A percentile compares a stretch with the other conserved stretches of the same genome.
Evolutionary conservation across 2,797 vertebrate species (phyloP).

Genomic region (Florisuga fusca): DNA sequence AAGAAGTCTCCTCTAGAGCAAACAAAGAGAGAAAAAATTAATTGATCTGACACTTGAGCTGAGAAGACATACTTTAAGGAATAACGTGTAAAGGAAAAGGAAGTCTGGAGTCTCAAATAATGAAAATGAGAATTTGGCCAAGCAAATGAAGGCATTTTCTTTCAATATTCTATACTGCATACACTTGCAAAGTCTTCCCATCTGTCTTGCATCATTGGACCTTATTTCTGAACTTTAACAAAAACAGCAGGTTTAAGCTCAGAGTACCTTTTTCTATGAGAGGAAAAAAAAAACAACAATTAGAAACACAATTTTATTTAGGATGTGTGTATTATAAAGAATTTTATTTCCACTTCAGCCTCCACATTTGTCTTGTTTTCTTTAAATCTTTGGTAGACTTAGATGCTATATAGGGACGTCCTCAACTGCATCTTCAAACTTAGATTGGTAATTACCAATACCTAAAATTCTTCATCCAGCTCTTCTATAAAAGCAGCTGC

Average conservation of each 20-base stretch:
- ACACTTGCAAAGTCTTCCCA: not conserved
- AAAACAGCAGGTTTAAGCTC: not conserved
- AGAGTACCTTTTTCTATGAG: not conserved
- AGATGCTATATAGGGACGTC: not conserved
- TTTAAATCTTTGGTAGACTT: not conserved
- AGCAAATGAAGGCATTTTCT: conserved; percentile 35
- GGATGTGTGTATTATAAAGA: not conserved
- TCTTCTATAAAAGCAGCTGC: not conserved
- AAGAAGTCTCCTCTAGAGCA: conserved; percentile 73
- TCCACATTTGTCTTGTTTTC: not conserved
- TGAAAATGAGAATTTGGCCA: conserved; percentile 48
- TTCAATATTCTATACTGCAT: not conserved
- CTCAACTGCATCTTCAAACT: not conserved
- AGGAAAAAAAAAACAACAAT: not conserved
- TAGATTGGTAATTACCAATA: not conserved
- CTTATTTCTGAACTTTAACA: not conserved
- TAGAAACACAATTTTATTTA: not conserved
- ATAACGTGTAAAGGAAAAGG: conserved; percentile 52
- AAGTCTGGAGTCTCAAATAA: conserved; percentile 58
- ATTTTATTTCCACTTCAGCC: conserved; percentile 7
- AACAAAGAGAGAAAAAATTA: conserved; percentile 74
- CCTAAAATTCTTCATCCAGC: not conserved
- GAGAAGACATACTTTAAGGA: conserved; percentile 69
- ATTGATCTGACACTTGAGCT: conserved; percentile 75
- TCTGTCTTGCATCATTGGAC: not conserved